Percentiles rank a stretch among this genome's conserved stretches.
phyloP scores from a whole-genome alignment of 2,888 invertebrate species.

The Cetonia aurata region DNA sequence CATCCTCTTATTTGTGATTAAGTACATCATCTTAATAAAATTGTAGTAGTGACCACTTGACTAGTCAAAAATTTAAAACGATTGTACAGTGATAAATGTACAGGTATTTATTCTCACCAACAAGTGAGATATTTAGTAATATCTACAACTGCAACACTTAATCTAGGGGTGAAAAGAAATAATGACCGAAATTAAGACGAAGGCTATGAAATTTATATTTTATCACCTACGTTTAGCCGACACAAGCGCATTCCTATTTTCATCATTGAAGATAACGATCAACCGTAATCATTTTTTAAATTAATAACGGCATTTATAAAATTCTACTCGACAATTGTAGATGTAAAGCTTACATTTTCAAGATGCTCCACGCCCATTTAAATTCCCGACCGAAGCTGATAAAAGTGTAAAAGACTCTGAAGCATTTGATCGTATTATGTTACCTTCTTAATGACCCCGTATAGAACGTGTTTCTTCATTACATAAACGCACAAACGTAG shows the following conservation, averaged over 20 bases:
- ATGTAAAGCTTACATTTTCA: conserved; percentile 19
- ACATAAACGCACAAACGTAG: background rate
- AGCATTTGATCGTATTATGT: conserved; percentile 7
- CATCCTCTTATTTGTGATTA: too few species aligned
- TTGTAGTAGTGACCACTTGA: too few species aligned
- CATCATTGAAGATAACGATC: conserved; percentile 9
- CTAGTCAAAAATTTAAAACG: too few species aligned
- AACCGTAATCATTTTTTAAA: conserved; percentile 20
- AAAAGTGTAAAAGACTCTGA: conserved; percentile 4
- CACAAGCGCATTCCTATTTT: conserved; percentile 4
- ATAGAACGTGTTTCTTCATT: background rate
- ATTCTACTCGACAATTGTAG: conserved; percentile 6
- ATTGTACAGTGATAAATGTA: too few species aligned
- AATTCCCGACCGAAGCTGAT: conserved; percentile 7
- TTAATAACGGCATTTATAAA: conserved; percentile 35
- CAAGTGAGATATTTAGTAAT: too few species aligned
- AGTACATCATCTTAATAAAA: too few species aligned
- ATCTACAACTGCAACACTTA: too few species aligned
- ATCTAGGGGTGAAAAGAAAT: background rate
- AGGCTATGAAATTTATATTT: conserved; percentile 4
- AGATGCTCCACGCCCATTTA: conserved; percentile 1
- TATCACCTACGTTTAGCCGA: conserved; percentile 8
- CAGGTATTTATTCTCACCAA: too few species aligned
- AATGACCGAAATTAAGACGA: conserved; percentile 1
- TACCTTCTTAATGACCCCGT: background rate